Evolutionary conservation across 2,888 invertebrate genomes (phyloP), one percentile per base, ranked within the genome.

Genomic region (Caenorhabditis afra): DNA sequence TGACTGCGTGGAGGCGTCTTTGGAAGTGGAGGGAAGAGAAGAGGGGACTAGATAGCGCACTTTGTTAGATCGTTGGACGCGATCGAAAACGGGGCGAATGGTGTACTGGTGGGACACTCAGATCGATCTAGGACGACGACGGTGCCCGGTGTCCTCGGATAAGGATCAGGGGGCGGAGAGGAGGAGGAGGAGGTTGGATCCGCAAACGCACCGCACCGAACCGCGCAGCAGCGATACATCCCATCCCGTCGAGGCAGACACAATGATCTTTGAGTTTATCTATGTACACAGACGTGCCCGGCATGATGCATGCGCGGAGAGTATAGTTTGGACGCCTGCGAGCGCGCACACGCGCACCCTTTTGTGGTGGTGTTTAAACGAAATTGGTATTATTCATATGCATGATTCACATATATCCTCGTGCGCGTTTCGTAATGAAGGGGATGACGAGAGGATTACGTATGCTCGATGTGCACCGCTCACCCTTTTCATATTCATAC

Each of bases 391-490:
- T 57, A 57, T 57, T 37, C 53, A 53, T 14, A 8, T 41, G 39
- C 41, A 57, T 41, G 57, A 35, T 57, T 41, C 57, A 55, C 29
- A 37, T 52, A 2, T 52, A 52, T 29, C 23, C 29, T 29, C 29
- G 29, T 7, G 29, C 29, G 29, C 29, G 3, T 29, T 29, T 29
- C 10, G 11, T 37, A 16, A 8, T 57, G 39, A 57, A 14, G 57
- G 39, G 57, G 39, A 41, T 57, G 57, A 41, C 57, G 20, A 41
- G 14, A 57, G 57, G 57, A 57, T 57, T 57, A 57, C 41, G 57
- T 20, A 45, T 45, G n/a, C n/a, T n/a, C n/a, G n/a, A n/a, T n/a
- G n/a, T n/a, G n/a, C 37, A 50, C 23, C 14, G 50, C 50, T 7
- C n/a, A 22, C 12, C 10, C 23, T 29, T 16, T 53, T 35, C 18